Evolutionary conservation across 1,140 invertebrate genomes (phyloP).

Genomic region (Pectinophora gossypiella): DNA sequence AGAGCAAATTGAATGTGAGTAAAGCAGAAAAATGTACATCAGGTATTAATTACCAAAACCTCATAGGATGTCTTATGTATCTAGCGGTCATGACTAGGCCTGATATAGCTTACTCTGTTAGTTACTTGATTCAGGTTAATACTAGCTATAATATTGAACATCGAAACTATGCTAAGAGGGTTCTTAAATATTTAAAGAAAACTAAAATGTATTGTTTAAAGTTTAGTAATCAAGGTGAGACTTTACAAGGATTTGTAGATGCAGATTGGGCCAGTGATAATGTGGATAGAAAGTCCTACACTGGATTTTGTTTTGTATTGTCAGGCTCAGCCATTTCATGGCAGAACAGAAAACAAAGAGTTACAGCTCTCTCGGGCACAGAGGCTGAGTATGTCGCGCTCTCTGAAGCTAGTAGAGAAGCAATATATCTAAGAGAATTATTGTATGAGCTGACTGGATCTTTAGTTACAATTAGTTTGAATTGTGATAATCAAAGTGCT

Average conservation of each 20-base stretch:
- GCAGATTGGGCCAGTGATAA: not conserved
- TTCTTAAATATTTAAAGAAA: not conserved
- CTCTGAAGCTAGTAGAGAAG: conserved; percentile 24
- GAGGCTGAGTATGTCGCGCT: too few relatives aligned
- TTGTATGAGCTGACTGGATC: conserved; percentile 7
- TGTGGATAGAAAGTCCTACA: not conserved
- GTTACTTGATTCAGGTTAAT: not conserved
- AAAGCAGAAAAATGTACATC: not conserved
- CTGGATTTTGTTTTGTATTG: not conserved
- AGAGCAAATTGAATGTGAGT: too few relatives aligned
- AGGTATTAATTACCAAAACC: not conserved
- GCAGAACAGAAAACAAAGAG: not conserved
- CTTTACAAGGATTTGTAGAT: not conserved
- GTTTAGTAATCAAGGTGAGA: not conserved
- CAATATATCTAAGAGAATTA: conserved; percentile 24
- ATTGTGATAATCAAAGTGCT: conserved; percentile 1
- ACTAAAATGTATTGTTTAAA: conserved; percentile 1
- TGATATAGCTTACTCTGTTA: not conserved
- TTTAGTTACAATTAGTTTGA: not conserved
- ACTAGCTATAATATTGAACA: not conserved
- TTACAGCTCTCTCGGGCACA: too few relatives aligned
- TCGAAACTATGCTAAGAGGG: not conserved
- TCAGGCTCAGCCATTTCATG: not conserved
- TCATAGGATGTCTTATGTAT: not conserved
- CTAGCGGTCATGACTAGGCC: not conserved